Conservation (phyloP, 2,113 vertebrate species). For the Rhinichthys klamathensis region DNA sequence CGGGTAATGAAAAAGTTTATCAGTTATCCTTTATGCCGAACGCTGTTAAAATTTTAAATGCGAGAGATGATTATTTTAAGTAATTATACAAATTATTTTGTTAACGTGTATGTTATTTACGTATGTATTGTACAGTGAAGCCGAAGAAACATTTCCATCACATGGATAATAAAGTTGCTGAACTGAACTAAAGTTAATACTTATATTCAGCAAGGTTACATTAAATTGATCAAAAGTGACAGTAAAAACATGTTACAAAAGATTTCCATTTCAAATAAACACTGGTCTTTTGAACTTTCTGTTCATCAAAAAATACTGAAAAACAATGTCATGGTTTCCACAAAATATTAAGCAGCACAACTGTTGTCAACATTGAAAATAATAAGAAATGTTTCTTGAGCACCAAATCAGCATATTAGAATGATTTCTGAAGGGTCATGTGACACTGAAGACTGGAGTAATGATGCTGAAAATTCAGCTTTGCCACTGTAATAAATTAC, state of each 20-base stretch:
- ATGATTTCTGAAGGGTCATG: neutral
- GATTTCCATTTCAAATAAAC: neutral
- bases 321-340: neutral
- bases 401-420: neutral
- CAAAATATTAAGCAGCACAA: neutral
- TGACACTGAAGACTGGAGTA: neutral
- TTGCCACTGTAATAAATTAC: neutral
- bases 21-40: too few species aligned
- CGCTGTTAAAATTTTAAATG: too few species aligned
- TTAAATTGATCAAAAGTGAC: neutral
- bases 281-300: neutral
- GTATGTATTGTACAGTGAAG: too few species aligned
- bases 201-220: neutral
- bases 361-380: too few species aligned
- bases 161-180: too few species aligned
- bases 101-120: too few species aligned
- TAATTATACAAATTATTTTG: too few species aligned
- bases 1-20: too few species aligned
- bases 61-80: too few species aligned
- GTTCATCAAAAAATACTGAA: neutral
- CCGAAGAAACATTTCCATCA: too few species aligned
- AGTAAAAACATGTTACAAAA: neutral
- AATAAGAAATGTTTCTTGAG: too few species aligned
- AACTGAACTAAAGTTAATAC: too few species aligned
- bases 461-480: neutral